Conservation (phyloP, 2,113 vertebrate species). For the Platichthys stellatus region DNA sequence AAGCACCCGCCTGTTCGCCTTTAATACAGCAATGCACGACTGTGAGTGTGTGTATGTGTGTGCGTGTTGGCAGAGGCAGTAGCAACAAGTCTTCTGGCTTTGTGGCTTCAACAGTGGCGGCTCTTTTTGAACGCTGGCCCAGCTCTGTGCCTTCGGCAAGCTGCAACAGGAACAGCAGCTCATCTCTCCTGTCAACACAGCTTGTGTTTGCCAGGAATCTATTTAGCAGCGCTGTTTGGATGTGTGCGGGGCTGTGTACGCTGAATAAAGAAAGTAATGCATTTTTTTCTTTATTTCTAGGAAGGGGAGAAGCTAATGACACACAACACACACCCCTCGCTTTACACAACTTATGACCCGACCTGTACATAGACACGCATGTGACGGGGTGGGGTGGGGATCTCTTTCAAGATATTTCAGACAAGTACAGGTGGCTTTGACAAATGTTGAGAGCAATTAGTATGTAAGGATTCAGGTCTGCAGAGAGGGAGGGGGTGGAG, state of each 20-base stretch:
- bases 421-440: slow-evolving; percentile 65
- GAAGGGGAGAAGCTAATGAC: slow-evolving; percentile 57
- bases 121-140: slow-evolving; percentile 68
- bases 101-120: slow-evolving; percentile 73
- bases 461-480: slow-evolving; percentile 33
- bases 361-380: slow-evolving; percentile 57
- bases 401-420: slow-evolving; percentile 68
- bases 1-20: slow-evolving; percentile 63
- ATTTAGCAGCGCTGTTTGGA: slow-evolving; percentile 68
- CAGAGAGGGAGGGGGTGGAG: slow-evolving; percentile 21
- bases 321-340: slow-evolving; percentile 61
- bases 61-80: slow-evolving; percentile 71
- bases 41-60: slow-evolving; percentile 8
- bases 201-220: slow-evolving; percentile 80
- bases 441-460: slow-evolving; percentile 46
- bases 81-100: slow-evolving; percentile 76
- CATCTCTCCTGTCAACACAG: slow-evolving; percentile 81
- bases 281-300: slow-evolving; percentile 64
- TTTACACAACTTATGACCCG: slow-evolving; percentile 59
- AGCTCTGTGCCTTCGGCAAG: slow-evolving; percentile 72
- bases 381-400: slow-evolving; percentile 63
- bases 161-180: slow-evolving; percentile 79
- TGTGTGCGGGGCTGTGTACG: slow-evolving; percentile 59
- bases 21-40: slow-evolving; percentile 72
- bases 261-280: slow-evolving; percentile 66